Conservation (phyloP, 2,888 invertebrate species). For the Cistogaster globosa region DNA sequence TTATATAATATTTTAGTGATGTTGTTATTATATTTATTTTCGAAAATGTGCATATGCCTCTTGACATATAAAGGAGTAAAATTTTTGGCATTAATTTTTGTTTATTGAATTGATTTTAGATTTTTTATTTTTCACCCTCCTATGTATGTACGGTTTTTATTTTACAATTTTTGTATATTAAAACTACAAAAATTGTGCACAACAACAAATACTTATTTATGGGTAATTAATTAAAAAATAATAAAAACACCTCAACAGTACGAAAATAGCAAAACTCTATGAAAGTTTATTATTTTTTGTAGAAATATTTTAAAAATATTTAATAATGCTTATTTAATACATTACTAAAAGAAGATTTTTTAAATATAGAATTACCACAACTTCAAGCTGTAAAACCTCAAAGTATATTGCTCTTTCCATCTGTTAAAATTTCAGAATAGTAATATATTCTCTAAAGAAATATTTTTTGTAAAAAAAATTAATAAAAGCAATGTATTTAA, state of each 20-base stretch:
- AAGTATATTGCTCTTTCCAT: constrained; percentile 11
- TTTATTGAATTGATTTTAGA: constrained; percentile 53
- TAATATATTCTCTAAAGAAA: constrained; percentile 1
- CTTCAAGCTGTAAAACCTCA: constrained; percentile 41
- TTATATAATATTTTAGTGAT: no score
- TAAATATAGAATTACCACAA: constrained; percentile 24
- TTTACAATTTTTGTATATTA: constrained; percentile 5
- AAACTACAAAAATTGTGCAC: not conserved
- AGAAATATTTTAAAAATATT: no score
- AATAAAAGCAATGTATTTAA: constrained; percentile 37
- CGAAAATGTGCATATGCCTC: no score
- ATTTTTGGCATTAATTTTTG: constrained; percentile 41
- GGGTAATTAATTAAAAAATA: no score
- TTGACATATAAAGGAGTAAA: no score
- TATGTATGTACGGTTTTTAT: not conserved
- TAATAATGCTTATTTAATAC: no score
- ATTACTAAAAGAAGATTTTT: constrained; percentile 22
- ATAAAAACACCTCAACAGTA: no score
- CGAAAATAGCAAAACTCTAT: no score
- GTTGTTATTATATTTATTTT: no score
- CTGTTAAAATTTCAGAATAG: not conserved
- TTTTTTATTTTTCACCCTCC: not conserved
- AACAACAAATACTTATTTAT: not conserved
- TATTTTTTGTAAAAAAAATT: constrained; percentile 1
- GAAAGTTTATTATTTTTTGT: no score